Percentiles rank a stretch among this genome's conserved stretches.
These are phyloP conservation scores for Camponotus vicinus DNA, from an alignment of 1,140 invertebrate species.

Conservation along the genomic window DNA sequence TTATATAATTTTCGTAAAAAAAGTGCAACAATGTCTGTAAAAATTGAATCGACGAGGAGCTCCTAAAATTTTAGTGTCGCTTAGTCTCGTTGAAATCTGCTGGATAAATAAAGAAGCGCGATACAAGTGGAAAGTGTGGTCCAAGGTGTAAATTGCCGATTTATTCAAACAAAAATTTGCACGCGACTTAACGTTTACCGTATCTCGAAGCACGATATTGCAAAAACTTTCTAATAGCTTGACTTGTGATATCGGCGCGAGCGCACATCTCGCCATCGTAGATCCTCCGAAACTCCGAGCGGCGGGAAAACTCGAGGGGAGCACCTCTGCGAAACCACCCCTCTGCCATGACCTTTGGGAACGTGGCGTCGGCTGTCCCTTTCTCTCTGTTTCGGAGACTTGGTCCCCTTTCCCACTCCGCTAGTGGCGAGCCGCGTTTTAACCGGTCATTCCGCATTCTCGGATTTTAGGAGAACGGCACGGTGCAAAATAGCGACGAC, in stretches of 20 bases:
- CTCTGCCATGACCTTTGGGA: not conserved
- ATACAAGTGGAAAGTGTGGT: not conserved
- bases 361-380: not conserved
- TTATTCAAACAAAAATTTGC: not conserved
- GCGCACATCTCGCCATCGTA: not conserved
- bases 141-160: conserved; percentile 16
- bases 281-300: conserved; percentile 1
- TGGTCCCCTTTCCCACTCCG: not conserved
- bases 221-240: conserved; percentile 36
- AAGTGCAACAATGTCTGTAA: not conserved
- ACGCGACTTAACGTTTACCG: not conserved
- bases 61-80: not conserved
- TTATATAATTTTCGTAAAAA: conserved; percentile 14
- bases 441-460: not conserved
- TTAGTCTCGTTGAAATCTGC: not conserved
- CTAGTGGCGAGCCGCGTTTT: not conserved
- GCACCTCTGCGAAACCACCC: not conserved
- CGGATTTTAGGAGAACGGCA: conserved; percentile 60
- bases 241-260: not conserved
- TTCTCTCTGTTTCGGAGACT: not conserved
- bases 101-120: not conserved
- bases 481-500: conserved; percentile 45
- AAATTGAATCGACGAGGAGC: not conserved
- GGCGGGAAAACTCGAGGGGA: conserved; percentile 12
- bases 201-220: conserved; percentile 9